Percentiles rank a stretch among this genome's conserved stretches.
Evolutionary conservation across 2,797 vertebrate genomes (phyloP).

Genomic region (Saxicola maurus): DNA sequence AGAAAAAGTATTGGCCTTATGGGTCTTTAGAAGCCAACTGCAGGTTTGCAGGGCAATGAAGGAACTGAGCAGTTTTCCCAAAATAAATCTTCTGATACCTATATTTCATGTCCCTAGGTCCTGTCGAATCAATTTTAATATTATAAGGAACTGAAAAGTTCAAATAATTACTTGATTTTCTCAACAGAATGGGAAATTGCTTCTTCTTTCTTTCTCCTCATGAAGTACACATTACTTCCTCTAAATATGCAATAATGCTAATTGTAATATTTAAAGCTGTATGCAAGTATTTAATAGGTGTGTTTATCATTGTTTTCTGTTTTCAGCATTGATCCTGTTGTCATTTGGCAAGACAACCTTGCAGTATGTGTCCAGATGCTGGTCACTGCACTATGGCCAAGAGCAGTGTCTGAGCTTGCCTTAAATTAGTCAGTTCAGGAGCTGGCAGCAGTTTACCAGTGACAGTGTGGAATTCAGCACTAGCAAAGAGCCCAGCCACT

Average conservation of each 20-base stretch:
- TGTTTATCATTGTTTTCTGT: neutral
- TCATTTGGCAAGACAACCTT: neutral
- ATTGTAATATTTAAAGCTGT: neutral
- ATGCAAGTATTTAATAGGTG: neutral
- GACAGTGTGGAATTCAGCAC: neutral
- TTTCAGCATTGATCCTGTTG: neutral
- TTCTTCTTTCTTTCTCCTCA: neutral
- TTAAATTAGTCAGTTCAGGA: neutral
- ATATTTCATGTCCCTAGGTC: neutral
- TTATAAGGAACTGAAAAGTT: neutral
- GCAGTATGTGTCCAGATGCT: neutral
- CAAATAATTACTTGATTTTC: neutral
- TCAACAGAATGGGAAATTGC: neutral
- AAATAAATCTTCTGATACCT: neutral
- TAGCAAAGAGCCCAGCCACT: neutral
- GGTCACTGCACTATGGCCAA: neutral
- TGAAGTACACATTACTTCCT: neutral
- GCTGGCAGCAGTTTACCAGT: neutral
- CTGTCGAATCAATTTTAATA: neutral
- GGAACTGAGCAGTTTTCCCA: neutral
- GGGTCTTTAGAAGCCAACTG: neutral
- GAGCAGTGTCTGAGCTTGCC: fast-evolving
- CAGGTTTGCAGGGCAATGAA: neutral
- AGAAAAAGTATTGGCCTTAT: neutral
- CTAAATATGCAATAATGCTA: neutral